Percentiles rank a stretch among this genome's conserved stretches.
phyloP scores from a whole-genome alignment of 2,797 vertebrate species.

The Siniperca scherzeri region DNA sequence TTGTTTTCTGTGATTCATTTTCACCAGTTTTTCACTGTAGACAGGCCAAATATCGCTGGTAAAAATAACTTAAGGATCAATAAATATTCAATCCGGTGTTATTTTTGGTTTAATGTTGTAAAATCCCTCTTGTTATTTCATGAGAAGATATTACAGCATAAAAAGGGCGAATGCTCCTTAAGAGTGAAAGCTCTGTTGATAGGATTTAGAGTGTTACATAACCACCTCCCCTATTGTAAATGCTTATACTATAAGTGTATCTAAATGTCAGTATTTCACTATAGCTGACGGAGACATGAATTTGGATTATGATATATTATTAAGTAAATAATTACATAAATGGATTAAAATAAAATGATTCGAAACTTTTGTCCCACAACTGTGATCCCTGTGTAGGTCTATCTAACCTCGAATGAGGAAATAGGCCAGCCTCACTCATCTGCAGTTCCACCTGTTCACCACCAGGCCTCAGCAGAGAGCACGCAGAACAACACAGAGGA shows the following conservation, averaged over 20 bases:
- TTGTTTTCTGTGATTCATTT: background rate
- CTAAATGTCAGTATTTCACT: background rate
- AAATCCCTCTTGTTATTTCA: slow-evolving; percentile 1
- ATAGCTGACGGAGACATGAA: background rate
- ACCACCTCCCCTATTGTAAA: background rate
- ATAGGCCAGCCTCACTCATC: slow-evolving; percentile 12
- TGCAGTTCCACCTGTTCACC: slow-evolving; percentile 53
- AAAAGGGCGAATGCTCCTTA: background rate
- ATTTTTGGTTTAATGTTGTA: slow-evolving; percentile 5
- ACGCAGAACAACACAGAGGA: slow-evolving; percentile 10
- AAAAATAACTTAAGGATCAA: background rate
- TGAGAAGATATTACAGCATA: slow-evolving; percentile 10
- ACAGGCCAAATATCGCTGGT: background rate
- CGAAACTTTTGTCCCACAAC: background rate
- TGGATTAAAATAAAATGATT: background rate
- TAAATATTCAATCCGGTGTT: background rate
- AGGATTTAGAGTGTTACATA: slow-evolving; percentile 34
- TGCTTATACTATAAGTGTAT: background rate
- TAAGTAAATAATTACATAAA: too few relatives aligned
- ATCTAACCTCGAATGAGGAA: background rate
- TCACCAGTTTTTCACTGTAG: background rate
- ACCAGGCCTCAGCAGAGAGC: slow-evolving; percentile 65
- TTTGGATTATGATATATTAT: slow-evolving; percentile 3
- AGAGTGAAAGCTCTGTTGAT: slow-evolving; percentile 5
- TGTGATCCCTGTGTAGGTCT: slow-evolving; percentile 64